Conservation (phyloP, 2,113 vertebrate species). For the Brevimyrus niger region DNA sequence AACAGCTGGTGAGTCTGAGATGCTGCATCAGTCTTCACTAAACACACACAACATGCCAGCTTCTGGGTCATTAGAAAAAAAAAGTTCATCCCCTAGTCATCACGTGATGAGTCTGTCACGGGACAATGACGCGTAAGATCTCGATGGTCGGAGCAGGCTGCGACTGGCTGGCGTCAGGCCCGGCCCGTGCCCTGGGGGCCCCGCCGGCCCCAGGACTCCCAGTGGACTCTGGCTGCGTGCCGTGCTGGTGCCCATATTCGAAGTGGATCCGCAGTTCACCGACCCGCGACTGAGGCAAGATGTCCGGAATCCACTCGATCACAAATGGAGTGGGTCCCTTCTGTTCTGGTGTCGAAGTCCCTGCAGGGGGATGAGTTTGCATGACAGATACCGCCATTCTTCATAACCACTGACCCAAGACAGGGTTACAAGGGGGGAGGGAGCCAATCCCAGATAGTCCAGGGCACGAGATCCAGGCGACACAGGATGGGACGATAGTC, state of each 20-base stretch:
- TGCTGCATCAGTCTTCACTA: background rate
- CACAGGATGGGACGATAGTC: background rate
- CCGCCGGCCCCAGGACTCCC: background rate
- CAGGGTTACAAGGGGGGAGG: background rate
- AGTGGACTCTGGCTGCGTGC: constrained; percentile 53
- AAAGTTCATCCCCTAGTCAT: background rate
- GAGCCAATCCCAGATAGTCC: background rate
- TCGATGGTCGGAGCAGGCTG: constrained; percentile 18
- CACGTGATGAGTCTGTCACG: background rate
- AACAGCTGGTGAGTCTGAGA: background rate
- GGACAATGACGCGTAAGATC: constrained; percentile 24
- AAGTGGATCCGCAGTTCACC: constrained; percentile 79
- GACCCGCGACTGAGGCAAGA: constrained; percentile 71
- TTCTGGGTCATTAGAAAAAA: background rate
- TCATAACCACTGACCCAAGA: background rate
- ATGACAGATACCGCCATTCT: background rate
- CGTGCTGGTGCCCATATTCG: constrained; percentile 76
- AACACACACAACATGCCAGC: background rate
- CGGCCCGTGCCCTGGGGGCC: background rate
- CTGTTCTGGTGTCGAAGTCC: constrained; percentile 63
- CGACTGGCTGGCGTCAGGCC: constrained; percentile 19
- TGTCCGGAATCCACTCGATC: constrained; percentile 83
- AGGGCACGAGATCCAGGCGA: background rate
- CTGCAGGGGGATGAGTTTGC: constrained; percentile 39
- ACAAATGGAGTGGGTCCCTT: constrained; percentile 74